A percentile compares a stretch with the other conserved stretches of the same genome.
These are phyloP conservation scores for Tetanocera ferruginea DNA, from an alignment of 2,888 invertebrate genomes.

Conservation along the genomic window DNA sequence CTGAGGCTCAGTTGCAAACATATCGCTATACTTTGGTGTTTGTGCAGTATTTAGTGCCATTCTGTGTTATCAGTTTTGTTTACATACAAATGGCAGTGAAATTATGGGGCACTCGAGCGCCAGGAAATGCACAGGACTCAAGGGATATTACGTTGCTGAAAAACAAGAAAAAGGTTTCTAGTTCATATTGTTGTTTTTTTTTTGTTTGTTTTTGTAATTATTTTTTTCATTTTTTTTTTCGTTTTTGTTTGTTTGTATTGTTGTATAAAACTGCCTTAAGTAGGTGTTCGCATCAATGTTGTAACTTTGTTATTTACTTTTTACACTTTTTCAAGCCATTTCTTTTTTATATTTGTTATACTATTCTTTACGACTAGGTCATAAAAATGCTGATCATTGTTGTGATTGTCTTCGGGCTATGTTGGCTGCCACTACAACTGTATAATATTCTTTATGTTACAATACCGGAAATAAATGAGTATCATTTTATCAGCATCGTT, in stretches of 20 bases:
- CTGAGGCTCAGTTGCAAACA: constrained; percentile 70
- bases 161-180: constrained; percentile 83
- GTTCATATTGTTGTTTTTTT: background rate
- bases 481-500: constrained; percentile 85
- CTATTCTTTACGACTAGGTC: constrained; percentile 73
- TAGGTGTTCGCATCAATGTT: too few relatives aligned
- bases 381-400: constrained; percentile 91
- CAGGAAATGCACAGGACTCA: constrained; percentile 83
- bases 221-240: background rate
- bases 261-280: too few relatives aligned
- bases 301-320: constrained; percentile 10
- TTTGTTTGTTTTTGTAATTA: background rate
- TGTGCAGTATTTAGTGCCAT: constrained; percentile 82
- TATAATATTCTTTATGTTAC: constrained; percentile 81
- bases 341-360: background rate
- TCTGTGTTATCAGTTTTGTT: constrained; percentile 85
- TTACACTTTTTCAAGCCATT: too few relatives aligned
- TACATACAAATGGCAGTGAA: constrained; percentile 84
- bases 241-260: constrained; percentile 7
- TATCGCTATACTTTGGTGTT: constrained; percentile 72
- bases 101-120: constrained; percentile 84
- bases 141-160: constrained; percentile 84
- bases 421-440: constrained; percentile 86
- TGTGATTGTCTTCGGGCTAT: constrained; percentile 84
- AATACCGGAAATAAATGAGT: constrained; percentile 79